These are phyloP conservation scores for Anolis apletophallus DNA, from an alignment of 2,797 vertebrate species.

Conservation along the genomic window DNA sequence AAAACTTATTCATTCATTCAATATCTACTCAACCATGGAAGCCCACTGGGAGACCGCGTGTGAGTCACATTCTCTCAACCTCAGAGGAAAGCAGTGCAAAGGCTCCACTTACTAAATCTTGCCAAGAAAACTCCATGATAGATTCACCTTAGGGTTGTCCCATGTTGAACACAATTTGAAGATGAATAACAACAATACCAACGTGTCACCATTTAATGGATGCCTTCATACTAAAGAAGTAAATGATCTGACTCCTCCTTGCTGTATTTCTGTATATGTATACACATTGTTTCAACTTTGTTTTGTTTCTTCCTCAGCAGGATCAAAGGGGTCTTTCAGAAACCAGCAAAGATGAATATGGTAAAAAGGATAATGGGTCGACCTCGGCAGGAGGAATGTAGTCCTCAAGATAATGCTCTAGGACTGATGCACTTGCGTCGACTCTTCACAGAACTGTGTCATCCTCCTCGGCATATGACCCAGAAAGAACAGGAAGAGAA, in stretches of 20 bases:
- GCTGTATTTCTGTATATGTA: not conserved
- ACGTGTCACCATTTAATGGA: not conserved
- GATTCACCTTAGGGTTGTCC: not conserved
- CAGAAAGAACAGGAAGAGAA: conserved; percentile 99
- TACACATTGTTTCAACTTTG: not conserved
- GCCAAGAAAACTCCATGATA: too few relatives aligned
- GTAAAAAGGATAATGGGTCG: conserved; percentile 99
- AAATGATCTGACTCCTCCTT: not conserved
- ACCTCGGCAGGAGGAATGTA: conserved; percentile 97
- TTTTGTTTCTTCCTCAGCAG: conserved; percentile 69
- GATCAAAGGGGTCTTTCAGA: conserved; percentile 83
- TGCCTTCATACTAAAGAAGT: not conserved
- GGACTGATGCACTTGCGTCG: conserved; percentile 97
- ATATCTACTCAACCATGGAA: not conserved
- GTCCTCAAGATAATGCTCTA: conserved; percentile 96
- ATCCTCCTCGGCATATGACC: conserved; percentile 97
- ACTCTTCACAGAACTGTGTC: conserved; percentile 96
- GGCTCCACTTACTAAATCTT: too few relatives aligned
- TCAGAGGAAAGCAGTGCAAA: too few relatives aligned
- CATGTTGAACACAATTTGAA: too few relatives aligned
- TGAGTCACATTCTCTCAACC: too few relatives aligned
- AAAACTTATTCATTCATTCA: too few relatives aligned
- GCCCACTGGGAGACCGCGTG: not conserved
- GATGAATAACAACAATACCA: too few relatives aligned
- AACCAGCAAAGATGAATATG: conserved; percentile 97